Evolutionary conservation across 2,888 invertebrate genomes (phyloP), one percentile per base, ranked within the genome.

Genomic region (Steinernema hermaphroditum): DNA sequence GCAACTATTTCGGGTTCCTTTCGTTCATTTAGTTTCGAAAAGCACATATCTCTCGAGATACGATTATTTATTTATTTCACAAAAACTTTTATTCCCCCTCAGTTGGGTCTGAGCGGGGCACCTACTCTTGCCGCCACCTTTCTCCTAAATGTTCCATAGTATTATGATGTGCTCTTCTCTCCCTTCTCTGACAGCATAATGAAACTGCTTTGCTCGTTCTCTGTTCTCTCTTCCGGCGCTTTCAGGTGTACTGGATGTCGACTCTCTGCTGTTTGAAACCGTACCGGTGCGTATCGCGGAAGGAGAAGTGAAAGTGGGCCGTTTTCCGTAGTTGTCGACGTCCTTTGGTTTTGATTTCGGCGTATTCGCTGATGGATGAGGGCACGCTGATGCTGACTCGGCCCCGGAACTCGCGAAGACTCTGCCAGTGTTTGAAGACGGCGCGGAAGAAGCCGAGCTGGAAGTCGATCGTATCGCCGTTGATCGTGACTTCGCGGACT

Each of bases 1-100:
- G 27, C 34, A 62, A 62, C 62, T 29, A 62, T 62, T 62, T 62
- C 62, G 62, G 62, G 62, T 62, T 54, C 29, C 27, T 62, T 62
- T 34, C 29, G 37, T 29, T 62, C 62, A 62, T 62, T 29, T 62
- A 32, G 24, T 16, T 62, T 16, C 62, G 62, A 16, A 46, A 46
- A 46, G 24, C 62, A 62, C 62, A 62, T 62, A 62, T 62, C 62
- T 62, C 14, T 14, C 37, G 12, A 4, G 12, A 8, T 8, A 32
- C 2, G 16, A 24, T 32, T 8, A 62, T 62, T 29, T 62, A 62
- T 62, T 62, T 62, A 62, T 62, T 62, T 62, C 27, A 2, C 27
- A 27, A 32, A 62, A 62, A 32, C 16, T 29, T 14, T 32, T 62
- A 27, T 27, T 62, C 32, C n/a, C 62, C 27, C 62, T 62, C 62